Percentiles rank a stretch among this genome's conserved stretches.
Evolutionary conservation across 2,113 vertebrate genomes (phyloP).

Genomic region (Ictalurus furcatus): DNA sequence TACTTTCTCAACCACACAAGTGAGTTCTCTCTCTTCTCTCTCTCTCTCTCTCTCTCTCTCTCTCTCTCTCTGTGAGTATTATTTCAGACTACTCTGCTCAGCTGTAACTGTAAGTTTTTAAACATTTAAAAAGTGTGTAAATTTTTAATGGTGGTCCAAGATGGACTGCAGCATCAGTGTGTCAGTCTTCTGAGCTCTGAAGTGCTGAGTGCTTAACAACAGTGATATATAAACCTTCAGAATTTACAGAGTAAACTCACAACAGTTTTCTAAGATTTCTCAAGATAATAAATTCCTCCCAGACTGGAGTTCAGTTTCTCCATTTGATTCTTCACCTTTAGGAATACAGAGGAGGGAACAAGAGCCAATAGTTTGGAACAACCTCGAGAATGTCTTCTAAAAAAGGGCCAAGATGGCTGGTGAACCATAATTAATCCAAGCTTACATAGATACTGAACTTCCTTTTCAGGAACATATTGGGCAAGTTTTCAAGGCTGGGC

Average conservation of each 20-base stretch:
- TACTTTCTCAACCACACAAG: slow-evolving; percentile 18
- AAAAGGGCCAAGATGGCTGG: neutral
- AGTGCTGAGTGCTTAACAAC: slow-evolving; percentile 55
- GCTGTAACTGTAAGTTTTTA: slow-evolving; percentile 67
- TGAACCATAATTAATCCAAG: slow-evolving; percentile 11
- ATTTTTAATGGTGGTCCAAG: slow-evolving; percentile 70
- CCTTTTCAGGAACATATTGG: neutral
- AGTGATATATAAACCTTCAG: slow-evolving; percentile 57
- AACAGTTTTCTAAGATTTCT: slow-evolving; percentile 7
- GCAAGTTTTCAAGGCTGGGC: neutral
- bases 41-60: slow-evolving; percentile 42
- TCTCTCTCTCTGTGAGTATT: slow-evolving; percentile 67
- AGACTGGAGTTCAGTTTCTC: neutral
- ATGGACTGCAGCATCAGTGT: slow-evolving; percentile 65
- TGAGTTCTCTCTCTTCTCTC: slow-evolving; percentile 41
- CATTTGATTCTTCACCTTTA: neutral
- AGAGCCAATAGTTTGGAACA: neutral
- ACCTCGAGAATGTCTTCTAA: neutral
- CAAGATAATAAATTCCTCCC: neutral
- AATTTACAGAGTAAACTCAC: slow-evolving; percentile 19
- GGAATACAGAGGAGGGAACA: neutral
- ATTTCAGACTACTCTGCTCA: slow-evolving; percentile 67
- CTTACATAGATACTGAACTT: slow-evolving; percentile 1
- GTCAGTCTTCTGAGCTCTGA: slow-evolving; percentile 60
- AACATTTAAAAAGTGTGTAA: slow-evolving; percentile 73